These are phyloP conservation scores for Dasypus novemcinctus DNA, from an alignment of 2,113 vertebrate genomes.

Conservation along the genomic window DNA sequence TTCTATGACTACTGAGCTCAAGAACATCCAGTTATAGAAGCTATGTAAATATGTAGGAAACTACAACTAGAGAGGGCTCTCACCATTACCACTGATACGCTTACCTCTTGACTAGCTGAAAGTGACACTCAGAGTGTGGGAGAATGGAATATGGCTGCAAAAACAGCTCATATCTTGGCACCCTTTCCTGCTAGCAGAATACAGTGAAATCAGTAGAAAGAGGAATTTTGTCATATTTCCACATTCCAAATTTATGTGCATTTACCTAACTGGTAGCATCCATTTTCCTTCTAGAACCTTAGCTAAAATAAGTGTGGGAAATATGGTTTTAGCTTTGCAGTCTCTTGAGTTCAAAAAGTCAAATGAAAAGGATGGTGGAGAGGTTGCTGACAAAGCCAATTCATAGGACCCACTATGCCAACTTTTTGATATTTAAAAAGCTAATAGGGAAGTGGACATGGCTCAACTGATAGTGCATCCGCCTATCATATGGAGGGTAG, in stretches of 20 bases:
- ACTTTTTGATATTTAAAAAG: neutral
- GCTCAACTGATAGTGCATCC: no score
- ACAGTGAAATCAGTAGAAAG: neutral
- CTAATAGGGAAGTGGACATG: no score
- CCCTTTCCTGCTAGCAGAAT: neutral
- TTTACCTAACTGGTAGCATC: neutral
- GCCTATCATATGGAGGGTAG: no score
- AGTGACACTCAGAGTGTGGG: neutral
- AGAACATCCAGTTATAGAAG: neutral
- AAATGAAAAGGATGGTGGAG: neutral
- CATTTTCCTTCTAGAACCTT: neutral
- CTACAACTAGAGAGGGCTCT: neutral
- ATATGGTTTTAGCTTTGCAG: neutral
- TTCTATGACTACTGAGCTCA: neutral
- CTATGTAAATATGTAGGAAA: neutral
- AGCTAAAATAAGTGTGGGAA: neutral
- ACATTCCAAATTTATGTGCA: neutral
- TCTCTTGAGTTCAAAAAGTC: neutral
- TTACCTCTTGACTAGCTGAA: neutral
- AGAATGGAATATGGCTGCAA: neutral
- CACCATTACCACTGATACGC: neutral
- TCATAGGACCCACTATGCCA: neutral
- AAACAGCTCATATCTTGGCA: neutral
- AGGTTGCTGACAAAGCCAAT: neutral
- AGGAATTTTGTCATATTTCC: neutral